phyloP scores from a whole-genome alignment of 2,113 vertebrate species.

The Oryzias javanicus region DNA sequence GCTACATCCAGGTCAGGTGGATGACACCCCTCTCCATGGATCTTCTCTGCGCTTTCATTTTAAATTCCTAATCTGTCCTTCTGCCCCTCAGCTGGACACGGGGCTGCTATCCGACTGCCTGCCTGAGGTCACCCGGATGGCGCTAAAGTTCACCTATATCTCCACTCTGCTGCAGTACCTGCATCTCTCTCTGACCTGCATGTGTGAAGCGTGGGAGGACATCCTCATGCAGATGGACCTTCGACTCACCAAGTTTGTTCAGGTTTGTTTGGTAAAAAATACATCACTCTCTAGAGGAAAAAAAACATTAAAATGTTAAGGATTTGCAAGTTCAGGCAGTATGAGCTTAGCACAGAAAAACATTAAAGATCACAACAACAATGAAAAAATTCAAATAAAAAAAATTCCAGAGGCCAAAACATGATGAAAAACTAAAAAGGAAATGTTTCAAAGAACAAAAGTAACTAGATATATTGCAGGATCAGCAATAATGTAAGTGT shows the following conservation, averaged over 20 bases:
- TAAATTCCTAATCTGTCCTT: not conserved
- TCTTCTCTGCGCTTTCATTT: not conserved
- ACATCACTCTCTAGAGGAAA: too few relatives aligned
- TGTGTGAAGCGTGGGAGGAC: slow-evolving; percentile 99
- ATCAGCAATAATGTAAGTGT: too few relatives aligned
- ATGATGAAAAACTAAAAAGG: too few relatives aligned
- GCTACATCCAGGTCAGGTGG: slow-evolving; percentile 83
- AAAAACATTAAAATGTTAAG: too few relatives aligned
- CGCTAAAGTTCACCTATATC: slow-evolving; percentile 97
- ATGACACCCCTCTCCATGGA: not conserved
- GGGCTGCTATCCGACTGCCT: slow-evolving; percentile 89
- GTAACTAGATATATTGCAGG: too few relatives aligned
- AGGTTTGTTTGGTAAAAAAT: slow-evolving; percentile 75
- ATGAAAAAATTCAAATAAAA: too few relatives aligned
- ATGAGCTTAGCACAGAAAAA: too few relatives aligned
- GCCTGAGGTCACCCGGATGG: slow-evolving; percentile 95
- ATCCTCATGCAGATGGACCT: slow-evolving; percentile 98
- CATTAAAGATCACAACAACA: too few relatives aligned
- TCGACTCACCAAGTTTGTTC: slow-evolving; percentile 95
- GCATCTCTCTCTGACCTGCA: slow-evolving; percentile 91
- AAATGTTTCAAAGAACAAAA: too few relatives aligned
- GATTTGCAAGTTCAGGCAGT: too few relatives aligned
- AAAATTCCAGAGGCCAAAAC: too few relatives aligned
- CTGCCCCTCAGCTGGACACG: slow-evolving; percentile 85
- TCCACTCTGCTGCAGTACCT: slow-evolving; percentile 96